A percentile compares a stretch with the other conserved stretches of the same genome.
Conservation (phyloP, 2,797 vertebrate species). For the Chiroxiphia lanceolata region DNA sequence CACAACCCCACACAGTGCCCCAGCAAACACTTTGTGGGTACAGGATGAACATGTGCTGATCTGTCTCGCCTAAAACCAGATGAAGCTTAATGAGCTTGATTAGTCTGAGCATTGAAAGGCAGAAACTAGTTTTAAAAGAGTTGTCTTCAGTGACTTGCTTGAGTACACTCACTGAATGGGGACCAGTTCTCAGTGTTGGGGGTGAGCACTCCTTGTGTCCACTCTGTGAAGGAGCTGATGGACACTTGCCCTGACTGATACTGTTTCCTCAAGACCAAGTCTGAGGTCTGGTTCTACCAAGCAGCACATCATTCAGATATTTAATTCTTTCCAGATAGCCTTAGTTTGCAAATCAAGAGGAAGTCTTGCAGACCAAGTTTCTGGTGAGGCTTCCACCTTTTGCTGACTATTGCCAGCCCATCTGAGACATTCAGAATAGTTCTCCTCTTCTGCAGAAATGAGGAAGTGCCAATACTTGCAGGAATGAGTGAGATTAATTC, state of each 20-base stretch:
- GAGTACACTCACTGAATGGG: neutral
- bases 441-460: slow-evolving; percentile 20
- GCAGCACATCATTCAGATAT: neutral
- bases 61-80: neutral
- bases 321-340: neutral
- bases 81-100: neutral
- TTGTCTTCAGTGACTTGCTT: neutral
- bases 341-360: slow-evolving; percentile 32
- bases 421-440: neutral
- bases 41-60: neutral
- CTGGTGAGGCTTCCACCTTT: slow-evolving; percentile 29
- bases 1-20: neutral
- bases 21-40: neutral
- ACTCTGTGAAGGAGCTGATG: neutral
- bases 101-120: neutral
- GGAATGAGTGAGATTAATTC: neutral
- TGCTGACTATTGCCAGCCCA: neutral
- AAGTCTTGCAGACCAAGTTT: slow-evolving; percentile 49
- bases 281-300: neutral
- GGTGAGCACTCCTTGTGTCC: neutral
- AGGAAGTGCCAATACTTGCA: slow-evolving; percentile 20
- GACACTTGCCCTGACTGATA: neutral
- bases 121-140: neutral
- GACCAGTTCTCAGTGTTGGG: neutral
- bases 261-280: neutral